phyloP scores from a whole-genome alignment of 2,113 vertebrate genomes.

The Aegotheles bennettii region DNA sequence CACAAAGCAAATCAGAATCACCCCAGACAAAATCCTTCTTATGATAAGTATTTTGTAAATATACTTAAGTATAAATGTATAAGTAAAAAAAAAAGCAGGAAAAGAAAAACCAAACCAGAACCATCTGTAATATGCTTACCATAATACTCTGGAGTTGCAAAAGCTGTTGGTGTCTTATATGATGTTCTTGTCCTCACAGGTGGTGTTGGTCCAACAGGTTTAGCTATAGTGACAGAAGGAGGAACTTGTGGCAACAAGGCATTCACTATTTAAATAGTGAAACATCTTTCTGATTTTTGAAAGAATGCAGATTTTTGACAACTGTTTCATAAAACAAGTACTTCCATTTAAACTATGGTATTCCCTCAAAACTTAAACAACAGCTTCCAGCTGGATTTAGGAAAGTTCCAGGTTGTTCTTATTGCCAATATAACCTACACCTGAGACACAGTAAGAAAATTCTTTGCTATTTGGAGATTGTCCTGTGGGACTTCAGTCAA shows the following conservation, averaged over 20 bases:
- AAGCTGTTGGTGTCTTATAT: conserved; percentile 68
- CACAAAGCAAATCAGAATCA: not conserved
- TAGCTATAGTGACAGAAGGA: conserved; percentile 8
- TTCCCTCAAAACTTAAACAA: not conserved
- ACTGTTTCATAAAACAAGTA: not conserved
- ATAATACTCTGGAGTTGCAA: conserved; percentile 70
- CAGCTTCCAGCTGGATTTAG: not conserved
- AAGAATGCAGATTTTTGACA: not conserved
- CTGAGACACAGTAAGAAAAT: not conserved
- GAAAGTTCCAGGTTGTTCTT: not conserved
- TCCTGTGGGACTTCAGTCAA: not conserved
- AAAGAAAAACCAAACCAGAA: not conserved
- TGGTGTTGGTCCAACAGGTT: conserved; percentile 41
- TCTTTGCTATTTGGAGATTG: not conserved
- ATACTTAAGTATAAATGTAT: no score
- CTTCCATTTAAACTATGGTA: not conserved
- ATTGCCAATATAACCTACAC: not conserved
- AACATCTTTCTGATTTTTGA: not conserved
- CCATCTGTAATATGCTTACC: conserved; percentile 52
- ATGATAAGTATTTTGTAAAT: no score
- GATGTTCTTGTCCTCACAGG: conserved; percentile 39
- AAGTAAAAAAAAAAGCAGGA: not conserved
- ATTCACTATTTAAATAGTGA: conserved; percentile 20
- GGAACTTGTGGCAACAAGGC: conserved; percentile 27
- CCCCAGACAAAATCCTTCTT: not conserved